Percentiles rank a stretch among this genome's conserved stretches.
phyloP scores from a whole-genome alignment of 37 sponge, comb jelly and placozoan species.

The Chondrilla cf. caribensis region DNA sequence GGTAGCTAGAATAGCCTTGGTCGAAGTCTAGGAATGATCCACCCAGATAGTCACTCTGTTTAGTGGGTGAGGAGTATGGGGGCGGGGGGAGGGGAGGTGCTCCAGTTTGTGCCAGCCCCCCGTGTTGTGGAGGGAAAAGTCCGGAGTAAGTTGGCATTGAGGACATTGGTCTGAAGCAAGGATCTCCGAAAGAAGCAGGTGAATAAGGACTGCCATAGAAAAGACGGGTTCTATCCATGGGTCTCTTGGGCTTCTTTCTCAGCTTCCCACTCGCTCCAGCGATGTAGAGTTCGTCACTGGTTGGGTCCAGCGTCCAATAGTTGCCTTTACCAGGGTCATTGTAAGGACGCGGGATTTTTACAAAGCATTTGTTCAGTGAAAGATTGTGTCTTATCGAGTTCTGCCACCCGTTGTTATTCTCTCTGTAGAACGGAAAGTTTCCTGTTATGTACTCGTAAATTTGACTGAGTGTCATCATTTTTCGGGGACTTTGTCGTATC shows the following conservation, averaged over 20 bases:
- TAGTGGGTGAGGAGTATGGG: constrained; percentile 5
- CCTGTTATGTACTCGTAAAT: constrained; percentile 93
- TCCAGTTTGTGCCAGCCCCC: constrained; percentile 29
- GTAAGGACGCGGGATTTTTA: constrained; percentile 90
- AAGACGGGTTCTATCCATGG: constrained; percentile 27
- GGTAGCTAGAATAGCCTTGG: constrained; percentile 15
- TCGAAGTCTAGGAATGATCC: constrained; percentile 20
- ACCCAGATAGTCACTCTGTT: background rate
- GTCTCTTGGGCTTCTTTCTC: constrained; percentile 72
- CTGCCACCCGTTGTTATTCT: constrained; percentile 98
- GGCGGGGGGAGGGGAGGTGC: constrained; percentile 1
- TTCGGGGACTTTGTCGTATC: constrained; percentile 85
- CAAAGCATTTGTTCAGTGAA: constrained; percentile 95
- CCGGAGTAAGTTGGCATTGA: constrained; percentile 21
- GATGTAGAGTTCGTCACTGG: constrained; percentile 87
- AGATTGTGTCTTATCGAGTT: constrained; percentile 97
- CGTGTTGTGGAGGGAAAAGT: background rate
- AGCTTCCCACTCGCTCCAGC: constrained; percentile 85
- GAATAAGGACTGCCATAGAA: constrained; percentile 43
- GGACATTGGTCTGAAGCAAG: constrained; percentile 53
- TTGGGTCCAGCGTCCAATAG: constrained; percentile 93
- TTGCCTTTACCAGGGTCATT: constrained; percentile 97
- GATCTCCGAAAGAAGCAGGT: constrained; percentile 16
- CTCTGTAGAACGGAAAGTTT: constrained; percentile 94
- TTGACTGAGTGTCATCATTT: constrained; percentile 87